phyloP scores from a whole-genome alignment of 2,888 invertebrate genomes.

The Synanthedon myopaeformis region DNA sequence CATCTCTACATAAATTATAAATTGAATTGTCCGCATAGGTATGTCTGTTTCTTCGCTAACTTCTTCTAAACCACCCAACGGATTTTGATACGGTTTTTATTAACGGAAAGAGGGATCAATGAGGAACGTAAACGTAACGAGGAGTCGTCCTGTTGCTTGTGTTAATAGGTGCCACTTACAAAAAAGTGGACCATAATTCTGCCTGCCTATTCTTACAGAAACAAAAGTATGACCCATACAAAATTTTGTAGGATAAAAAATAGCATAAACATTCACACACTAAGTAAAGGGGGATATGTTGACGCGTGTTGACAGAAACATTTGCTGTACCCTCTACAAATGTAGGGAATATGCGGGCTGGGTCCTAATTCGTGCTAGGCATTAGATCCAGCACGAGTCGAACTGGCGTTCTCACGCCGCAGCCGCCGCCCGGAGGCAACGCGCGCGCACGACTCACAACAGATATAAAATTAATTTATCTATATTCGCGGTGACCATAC shows the following conservation, averaged over 20 bases:
- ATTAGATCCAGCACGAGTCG: slow-evolving; percentile 16
- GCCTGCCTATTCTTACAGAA: neutral
- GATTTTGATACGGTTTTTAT: too few species aligned
- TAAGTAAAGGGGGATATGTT: neutral
- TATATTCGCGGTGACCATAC: slow-evolving; percentile 39
- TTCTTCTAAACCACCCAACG: too few species aligned
- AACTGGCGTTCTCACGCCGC: slow-evolving; percentile 54
- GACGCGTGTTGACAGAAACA: slow-evolving; percentile 4
- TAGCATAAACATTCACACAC: neutral
- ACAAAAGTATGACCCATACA: too few species aligned
- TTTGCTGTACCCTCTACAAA: neutral
- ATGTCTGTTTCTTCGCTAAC: too few species aligned
- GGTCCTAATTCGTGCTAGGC: slow-evolving; percentile 1
- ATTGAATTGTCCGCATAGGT: too few species aligned
- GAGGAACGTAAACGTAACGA: too few species aligned
- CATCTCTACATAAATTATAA: neutral
- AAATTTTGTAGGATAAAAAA: neutral
- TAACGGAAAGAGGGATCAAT: too few species aligned
- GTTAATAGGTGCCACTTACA: too few species aligned
- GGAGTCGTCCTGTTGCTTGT: too few species aligned
- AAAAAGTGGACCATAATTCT: neutral
- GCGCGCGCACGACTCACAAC: slow-evolving; percentile 53
- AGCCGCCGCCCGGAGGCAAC: slow-evolving; percentile 54
- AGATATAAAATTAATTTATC: slow-evolving; percentile 69
- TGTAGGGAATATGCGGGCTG: neutral